These are phyloP conservation scores for Caiman crocodilus DNA, from an alignment of 2,797 vertebrate species.

Conservation along the genomic window DNA sequence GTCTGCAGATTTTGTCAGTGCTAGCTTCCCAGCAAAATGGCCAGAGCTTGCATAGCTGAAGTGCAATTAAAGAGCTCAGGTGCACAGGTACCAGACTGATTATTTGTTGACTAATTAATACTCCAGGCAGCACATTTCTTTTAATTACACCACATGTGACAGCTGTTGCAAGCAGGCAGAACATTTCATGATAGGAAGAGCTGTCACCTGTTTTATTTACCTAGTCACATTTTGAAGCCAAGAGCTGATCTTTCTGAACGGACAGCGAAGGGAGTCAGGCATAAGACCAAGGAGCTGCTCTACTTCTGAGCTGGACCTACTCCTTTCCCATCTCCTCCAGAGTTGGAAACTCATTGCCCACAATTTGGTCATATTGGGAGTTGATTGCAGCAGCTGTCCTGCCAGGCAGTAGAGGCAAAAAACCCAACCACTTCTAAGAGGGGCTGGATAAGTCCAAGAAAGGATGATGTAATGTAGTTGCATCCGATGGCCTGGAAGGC, in stretches of 20 bases:
- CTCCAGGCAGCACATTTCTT: slow-evolving; percentile 7
- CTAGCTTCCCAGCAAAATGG: slow-evolving; percentile 8
- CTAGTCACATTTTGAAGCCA: neutral
- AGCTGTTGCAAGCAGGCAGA: slow-evolving; percentile 20
- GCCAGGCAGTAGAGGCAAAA: too few species aligned
- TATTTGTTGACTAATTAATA: slow-evolving; percentile 46
- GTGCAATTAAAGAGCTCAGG: slow-evolving; percentile 13
- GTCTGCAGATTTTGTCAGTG: slow-evolving; percentile 33
- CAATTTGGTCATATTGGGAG: neutral
- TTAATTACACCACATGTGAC: neutral
- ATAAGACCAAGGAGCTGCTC: rapidly evolving
- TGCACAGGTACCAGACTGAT: neutral
- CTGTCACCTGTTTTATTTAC: neutral
- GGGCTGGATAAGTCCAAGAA: too few species aligned
- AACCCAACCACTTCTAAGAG: too few species aligned
- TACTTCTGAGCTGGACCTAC: neutral
- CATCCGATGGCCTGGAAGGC: too few species aligned
- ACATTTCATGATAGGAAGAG: rapidly evolving
- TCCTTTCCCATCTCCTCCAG: neutral
- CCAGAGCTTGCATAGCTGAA: neutral
- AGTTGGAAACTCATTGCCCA: neutral
- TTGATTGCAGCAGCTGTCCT: too few species aligned
- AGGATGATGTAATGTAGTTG: too few species aligned
- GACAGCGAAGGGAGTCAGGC: rapidly evolving
- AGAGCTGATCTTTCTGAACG: rapidly evolving